Evolutionary conservation across 1,140 invertebrate species (phyloP).

Genomic region (Sitobion miscanthi): DNA sequence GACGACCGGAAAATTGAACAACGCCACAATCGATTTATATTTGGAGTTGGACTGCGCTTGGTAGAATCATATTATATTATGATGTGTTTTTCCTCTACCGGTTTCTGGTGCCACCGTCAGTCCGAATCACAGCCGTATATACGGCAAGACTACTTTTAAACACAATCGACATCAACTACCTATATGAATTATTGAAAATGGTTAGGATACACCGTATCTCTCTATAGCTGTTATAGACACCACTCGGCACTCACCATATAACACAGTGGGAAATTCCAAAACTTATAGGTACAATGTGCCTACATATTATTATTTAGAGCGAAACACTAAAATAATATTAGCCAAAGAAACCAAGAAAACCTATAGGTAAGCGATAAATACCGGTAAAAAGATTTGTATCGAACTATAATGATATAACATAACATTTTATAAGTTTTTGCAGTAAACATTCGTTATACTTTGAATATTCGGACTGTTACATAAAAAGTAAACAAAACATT

Average conservation of each 20-base stretch:
- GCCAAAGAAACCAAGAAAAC: background rate
- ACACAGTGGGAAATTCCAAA: background rate
- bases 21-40: background rate
- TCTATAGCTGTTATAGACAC: background rate
- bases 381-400: background rate
- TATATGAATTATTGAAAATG: conserved; percentile 10
- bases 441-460: background rate
- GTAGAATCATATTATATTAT: background rate
- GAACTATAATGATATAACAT: background rate
- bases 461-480: background rate
- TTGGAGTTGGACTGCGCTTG: background rate
- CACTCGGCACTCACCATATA: background rate
- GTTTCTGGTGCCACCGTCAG: background rate
- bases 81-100: background rate
- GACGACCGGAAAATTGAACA: background rate
- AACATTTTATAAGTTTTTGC: background rate
- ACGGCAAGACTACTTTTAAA: conserved; percentile 7
- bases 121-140: background rate
- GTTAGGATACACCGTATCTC: background rate
- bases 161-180: background rate
- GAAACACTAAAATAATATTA: background rate
- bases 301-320: background rate
- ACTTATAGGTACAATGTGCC: background rate
- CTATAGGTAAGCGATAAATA: background rate
- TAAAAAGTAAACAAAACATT: background rate